phyloP scores from a whole-genome alignment of 92 coral and sea anemone species.

The Phenganax marumi region DNA sequence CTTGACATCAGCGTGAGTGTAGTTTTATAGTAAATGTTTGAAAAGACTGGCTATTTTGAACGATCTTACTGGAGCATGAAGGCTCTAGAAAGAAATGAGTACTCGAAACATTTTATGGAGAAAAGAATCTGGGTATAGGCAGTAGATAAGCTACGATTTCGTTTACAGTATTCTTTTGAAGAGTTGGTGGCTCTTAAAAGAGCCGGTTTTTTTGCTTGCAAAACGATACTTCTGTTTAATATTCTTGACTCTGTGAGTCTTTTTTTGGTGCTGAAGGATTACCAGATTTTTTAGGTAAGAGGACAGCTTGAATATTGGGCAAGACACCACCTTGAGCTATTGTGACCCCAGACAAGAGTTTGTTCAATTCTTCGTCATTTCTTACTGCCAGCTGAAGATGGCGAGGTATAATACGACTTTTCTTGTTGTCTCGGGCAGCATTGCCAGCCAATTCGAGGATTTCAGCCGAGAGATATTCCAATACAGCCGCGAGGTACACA shows the following conservation, averaged over 20 bases:
- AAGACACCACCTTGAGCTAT: conserved; percentile 77
- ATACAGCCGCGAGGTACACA: conserved; percentile 77
- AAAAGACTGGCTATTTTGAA: too few species aligned
- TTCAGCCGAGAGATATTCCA: conserved; percentile 77
- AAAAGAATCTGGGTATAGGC: background rate
- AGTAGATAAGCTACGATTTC: background rate
- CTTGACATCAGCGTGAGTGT: too few species aligned
- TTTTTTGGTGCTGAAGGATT: conserved; percentile 49
- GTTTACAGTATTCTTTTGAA: conserved; percentile 24
- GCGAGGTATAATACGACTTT: conserved; percentile 71
- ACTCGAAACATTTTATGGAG: background rate
- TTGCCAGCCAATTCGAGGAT: conserved; percentile 80
- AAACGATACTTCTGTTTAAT: conserved; percentile 15
- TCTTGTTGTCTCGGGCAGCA: conserved; percentile 81
- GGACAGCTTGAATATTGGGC: conserved; percentile 75
- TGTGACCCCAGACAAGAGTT: conserved; percentile 71
- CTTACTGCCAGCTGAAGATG: conserved; percentile 74
- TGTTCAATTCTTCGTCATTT: conserved; percentile 75
- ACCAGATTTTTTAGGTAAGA: conserved; percentile 68
- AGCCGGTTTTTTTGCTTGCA: conserved; percentile 62
- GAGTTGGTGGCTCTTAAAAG: conserved; percentile 83
- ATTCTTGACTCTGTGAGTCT: conserved; percentile 69
- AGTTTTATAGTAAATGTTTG: too few species aligned
- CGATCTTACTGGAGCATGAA: too few species aligned
- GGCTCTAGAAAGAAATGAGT: background rate